Percentiles rank a stretch among this genome's conserved stretches.
Evolutionary conservation across 2,797 vertebrate genomes (phyloP).

Genomic region (Prunella strophiata): DNA sequence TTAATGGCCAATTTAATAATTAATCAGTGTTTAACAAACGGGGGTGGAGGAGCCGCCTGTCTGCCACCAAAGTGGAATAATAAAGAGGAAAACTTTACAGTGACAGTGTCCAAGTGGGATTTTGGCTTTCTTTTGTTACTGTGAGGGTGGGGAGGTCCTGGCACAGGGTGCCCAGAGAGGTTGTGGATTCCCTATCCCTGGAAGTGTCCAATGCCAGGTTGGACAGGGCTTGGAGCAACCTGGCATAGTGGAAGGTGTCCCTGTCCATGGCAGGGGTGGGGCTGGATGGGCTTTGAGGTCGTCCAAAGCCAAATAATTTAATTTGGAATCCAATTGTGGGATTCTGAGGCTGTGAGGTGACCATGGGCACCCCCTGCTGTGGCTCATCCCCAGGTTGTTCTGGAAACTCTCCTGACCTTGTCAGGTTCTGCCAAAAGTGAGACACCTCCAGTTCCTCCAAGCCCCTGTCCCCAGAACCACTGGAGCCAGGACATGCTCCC

Average conservation of each 20-base stretch:
- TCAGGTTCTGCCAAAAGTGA: not conserved
- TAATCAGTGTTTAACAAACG: constrained; percentile 70
- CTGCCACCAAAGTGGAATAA: constrained; percentile 38
- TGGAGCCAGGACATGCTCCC: accelerated
- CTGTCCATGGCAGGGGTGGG: not conserved
- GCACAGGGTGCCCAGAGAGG: not conserved
- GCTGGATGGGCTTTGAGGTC: not conserved
- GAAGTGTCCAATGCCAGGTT: not conserved
- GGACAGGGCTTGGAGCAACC: accelerated
- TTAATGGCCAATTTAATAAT: constrained; percentile 71
- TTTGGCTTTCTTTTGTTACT: not conserved
- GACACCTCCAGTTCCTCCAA: not conserved
- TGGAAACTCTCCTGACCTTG: accelerated
- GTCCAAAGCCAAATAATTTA: not conserved
- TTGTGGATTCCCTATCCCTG: not conserved
- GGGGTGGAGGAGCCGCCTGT: constrained; percentile 19
- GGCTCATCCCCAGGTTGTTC: accelerated
- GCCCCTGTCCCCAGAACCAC: accelerated
- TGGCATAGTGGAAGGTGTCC: not conserved
- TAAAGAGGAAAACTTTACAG: constrained; percentile 3
- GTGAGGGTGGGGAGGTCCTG: not conserved
- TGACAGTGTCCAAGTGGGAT: not conserved
- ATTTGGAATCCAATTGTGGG: not conserved
- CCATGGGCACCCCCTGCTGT: accelerated
- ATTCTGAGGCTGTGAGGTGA: accelerated